Base-by-base conservation (phyloP, 1,140 invertebrate species). In the Meloidogyne hapla region DNA sequence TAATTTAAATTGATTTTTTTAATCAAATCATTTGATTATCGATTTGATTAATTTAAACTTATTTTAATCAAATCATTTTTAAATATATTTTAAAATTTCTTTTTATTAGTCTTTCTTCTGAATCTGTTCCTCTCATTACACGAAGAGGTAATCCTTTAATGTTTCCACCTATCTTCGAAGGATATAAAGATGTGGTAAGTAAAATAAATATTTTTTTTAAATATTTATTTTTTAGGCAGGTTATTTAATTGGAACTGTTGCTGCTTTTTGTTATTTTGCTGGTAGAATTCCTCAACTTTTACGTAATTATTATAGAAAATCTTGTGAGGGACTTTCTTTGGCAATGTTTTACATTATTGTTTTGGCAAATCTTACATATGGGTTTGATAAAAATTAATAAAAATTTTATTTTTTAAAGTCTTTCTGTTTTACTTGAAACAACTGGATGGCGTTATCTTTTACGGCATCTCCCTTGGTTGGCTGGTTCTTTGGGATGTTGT, bases 271-370 rank as follows among this genome's bases (percentile, higher is more conserved):
- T 65, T 86, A 86, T 74, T 86, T 86, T 62, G 78, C 80, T 69
- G 85, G 85, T n/a, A 77, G 85, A 38, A 84, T 86, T 40, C 85
- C 85, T 1, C 85, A 86, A 68, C 75, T 86, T 42, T 73, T 82
- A 23, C 85, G 87, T 38, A 86, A 86, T 68, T 87, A 87, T 65
- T 82, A 85, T 48, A 45, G 83, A 33, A 81, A 85, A 42, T 86
- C 83, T 8, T 82, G 82, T 61, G 84, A 84, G 25, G 84, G 83
- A 2, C 79, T 86, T 28, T 87, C 86, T 8, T 33, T 86, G 28
- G 69, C 79, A 15, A 86, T 87, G 85, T 87, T 86, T 71, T 87
- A 86, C 78, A 86, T 86, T 45, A 86, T 86, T 66, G 80, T 86
- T n/a, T 69, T 81, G 8, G 85, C 85, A 2, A 86, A 86, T 68